Base-by-base conservation (phyloP, 2,888 invertebrate genomes). In the Amaurobius ferox region DNA sequence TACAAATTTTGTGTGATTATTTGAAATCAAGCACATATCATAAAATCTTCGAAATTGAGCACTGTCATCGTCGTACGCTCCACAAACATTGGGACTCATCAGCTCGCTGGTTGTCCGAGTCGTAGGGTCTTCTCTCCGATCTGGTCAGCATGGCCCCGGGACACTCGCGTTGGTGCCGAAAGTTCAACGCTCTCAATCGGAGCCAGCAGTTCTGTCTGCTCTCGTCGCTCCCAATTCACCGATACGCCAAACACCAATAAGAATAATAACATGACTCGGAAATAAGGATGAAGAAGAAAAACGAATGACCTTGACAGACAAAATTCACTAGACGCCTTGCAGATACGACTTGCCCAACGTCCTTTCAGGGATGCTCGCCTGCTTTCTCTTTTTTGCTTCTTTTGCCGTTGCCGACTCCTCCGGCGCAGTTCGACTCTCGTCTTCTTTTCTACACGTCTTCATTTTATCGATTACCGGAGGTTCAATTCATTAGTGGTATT, bases 261-360 rank as follows among this genome's bases (percentile, higher is more conserved):
- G 55, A 55, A 55, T 55, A 55, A 55, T 55, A 55, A 55, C 23
- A 55, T 55, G 55, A 55, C 13, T 55, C 55, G 55, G 55, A 55
- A 55, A 55, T 55, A 55, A 55, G 55, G 9, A 35, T 35, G 35
- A 35, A 35, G 9, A 55, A 55, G 55, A 55, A 55, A 55, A 55
- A 55, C 55, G 55, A 55, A 55, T 55, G 55, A 55, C 55, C 55
- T 55, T 55, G 55, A 55, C 55, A 55, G 55, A 55, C 55, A 55
- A 55, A 55, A 55, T 55, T 55, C 55, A 55, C 55, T 55, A 55
- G 55, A 55, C 55, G 55, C 55, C 55, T 23, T 23, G 19, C 16
- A 55, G 55, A 55, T 55, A 55, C 55, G 23, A 55, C 23, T 55
- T 55, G 55, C 55, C 55, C 55, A 55, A 55, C 55, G 55, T 55